Evolutionary conservation across 2,888 invertebrate genomes (phyloP).

Genomic region (Cerastis leucographa): DNA sequence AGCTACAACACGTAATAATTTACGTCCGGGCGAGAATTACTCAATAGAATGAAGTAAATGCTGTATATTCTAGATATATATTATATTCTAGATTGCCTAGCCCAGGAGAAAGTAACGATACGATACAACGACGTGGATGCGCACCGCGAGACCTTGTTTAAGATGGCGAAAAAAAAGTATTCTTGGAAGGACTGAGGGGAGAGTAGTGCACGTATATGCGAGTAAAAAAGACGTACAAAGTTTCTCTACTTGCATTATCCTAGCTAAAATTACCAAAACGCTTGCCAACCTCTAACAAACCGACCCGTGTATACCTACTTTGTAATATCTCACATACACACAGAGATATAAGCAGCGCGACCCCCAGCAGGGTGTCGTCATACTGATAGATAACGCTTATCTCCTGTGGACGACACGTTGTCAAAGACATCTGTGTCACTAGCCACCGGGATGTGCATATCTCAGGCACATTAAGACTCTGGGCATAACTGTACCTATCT

Average conservation of each 20-base stretch:
- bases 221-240: not conserved
- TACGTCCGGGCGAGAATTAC: conserved; percentile 18
- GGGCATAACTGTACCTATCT: not conserved
- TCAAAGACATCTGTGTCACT: conserved; percentile 57
- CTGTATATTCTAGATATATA: no score
- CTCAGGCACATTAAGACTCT: not conserved
- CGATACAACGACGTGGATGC: no score
- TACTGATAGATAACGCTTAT: conserved; percentile 65
- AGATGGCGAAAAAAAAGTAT: not conserved
- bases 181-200: not conserved
- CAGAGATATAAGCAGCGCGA: conserved; percentile 53
- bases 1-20: conserved; percentile 14
- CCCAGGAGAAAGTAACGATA: no score
- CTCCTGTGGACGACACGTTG: conserved; percentile 46
- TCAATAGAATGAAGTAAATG: conserved; percentile 23
- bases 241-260: not conserved
- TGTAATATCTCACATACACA: conserved; percentile 16
- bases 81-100: not conserved
- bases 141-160: not conserved
- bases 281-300: not conserved
- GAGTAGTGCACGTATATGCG: not conserved
- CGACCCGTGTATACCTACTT: conserved; percentile 2
- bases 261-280: no score
- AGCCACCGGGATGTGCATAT: conserved; percentile 25
- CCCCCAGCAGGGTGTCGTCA: conserved; percentile 72